Percentiles rank a stretch among this genome's conserved stretches.
phyloP scores from a whole-genome alignment of 2,113 vertebrate genomes.

The Rhabdomys dilectus region DNA sequence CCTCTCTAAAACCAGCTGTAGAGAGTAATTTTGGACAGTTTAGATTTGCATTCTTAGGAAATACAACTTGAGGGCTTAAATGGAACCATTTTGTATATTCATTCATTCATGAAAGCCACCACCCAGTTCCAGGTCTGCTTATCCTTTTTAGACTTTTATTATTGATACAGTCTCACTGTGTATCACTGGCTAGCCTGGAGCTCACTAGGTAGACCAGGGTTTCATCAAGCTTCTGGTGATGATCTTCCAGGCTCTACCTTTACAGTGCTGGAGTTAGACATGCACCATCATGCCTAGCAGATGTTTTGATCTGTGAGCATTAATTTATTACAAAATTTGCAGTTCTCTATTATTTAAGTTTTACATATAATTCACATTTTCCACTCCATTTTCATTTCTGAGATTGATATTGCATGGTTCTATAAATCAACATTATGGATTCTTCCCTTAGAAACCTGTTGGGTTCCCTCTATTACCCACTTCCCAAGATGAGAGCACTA shows the following conservation, averaged over 20 bases:
- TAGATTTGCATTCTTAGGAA: background rate
- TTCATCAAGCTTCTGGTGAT: no score
- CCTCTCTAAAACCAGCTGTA: background rate
- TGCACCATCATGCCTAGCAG: background rate
- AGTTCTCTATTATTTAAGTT: background rate
- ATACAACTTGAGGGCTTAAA: background rate
- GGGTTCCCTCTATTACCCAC: background rate
- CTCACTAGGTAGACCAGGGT: background rate
- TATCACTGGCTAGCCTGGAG: no score
- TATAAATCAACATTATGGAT: background rate
- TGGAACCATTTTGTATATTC: background rate
- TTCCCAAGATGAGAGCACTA: background rate
- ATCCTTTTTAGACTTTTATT: background rate
- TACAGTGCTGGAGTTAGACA: no score
- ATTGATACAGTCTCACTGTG: background rate
- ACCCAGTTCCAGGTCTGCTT: background rate
- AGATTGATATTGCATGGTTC: background rate
- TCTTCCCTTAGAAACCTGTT: background rate
- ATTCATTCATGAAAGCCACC: background rate
- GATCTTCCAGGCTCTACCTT: background rate
- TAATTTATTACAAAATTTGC: background rate
- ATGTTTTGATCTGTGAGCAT: background rate
- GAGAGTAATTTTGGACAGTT: background rate
- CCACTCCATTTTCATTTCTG: background rate
- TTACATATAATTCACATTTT: conserved; percentile 37